Conservation (phyloP, 2,888 invertebrate species). For the Bellardia bayeri region DNA sequence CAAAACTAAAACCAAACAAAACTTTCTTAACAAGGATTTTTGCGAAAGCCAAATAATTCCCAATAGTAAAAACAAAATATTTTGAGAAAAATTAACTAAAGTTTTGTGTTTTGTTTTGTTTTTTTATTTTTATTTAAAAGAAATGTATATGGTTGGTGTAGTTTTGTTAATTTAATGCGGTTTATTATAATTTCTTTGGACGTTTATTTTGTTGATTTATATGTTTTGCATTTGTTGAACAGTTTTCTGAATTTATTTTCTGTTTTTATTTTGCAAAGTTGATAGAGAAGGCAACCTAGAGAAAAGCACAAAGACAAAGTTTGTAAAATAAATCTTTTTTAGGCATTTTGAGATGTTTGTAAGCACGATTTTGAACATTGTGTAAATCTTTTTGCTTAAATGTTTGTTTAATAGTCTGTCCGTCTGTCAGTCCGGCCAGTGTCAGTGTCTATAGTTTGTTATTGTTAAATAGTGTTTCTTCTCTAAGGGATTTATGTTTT, state of each 20-base stretch:
- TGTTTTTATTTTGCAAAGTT: slow-evolving; percentile 12
- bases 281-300: not conserved
- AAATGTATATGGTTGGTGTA: slow-evolving; percentile 5
- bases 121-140: slow-evolving; percentile 1
- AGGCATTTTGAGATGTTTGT: slow-evolving; percentile 31
- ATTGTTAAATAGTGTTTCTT: slow-evolving; percentile 31
- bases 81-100: not conserved
- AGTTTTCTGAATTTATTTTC: slow-evolving; percentile 2
- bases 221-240: slow-evolving; percentile 1
- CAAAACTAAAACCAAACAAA: slow-evolving; percentile 1
- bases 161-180: slow-evolving; percentile 44
- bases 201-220: slow-evolving; percentile 6
- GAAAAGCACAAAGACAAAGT: slow-evolving; percentile 3
- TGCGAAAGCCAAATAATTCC: slow-evolving; percentile 1
- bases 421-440: not conserved
- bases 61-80: not conserved
- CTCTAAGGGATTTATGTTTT: slow-evolving; percentile 13
- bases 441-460: not conserved
- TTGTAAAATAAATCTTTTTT: slow-evolving; percentile 49
- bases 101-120: slow-evolving; percentile 2
- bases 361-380: slow-evolving; percentile 18
- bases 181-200: slow-evolving; percentile 5
- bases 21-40: slow-evolving; percentile 55
- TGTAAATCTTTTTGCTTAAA: slow-evolving; percentile 36
- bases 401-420: not conserved